Evolutionary conservation across 2,888 invertebrate species (phyloP).

Genomic region (Plagodis pulveraria): DNA sequence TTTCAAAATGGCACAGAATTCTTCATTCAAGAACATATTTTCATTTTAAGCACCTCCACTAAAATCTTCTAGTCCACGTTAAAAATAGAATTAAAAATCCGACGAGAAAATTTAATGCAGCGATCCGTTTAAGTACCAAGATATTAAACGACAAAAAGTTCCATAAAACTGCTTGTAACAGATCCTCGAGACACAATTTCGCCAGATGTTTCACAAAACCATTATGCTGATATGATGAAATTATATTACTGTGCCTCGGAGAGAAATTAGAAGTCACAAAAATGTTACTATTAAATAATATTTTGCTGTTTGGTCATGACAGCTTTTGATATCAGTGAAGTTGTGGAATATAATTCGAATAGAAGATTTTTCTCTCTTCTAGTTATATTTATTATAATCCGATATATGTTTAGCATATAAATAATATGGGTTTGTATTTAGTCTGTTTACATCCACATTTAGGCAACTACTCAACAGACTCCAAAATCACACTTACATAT

Average conservation of each 20-base stretch:
- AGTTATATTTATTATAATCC: no score
- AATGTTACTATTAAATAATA: not conserved
- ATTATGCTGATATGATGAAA: constrained; percentile 30
- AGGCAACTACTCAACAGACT: no score
- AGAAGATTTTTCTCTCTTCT: no score
- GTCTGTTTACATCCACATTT: no score
- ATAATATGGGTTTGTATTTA: no score
- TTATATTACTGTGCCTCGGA: constrained; percentile 19
- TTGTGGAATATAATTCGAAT: no score
- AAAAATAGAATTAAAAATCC: constrained; percentile 25
- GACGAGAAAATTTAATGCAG: constrained; percentile 29
- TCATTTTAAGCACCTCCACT: no score
- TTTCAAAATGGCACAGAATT: not conserved
- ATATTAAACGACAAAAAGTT: constrained; percentile 42
- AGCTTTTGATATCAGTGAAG: no score
- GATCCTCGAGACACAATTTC: constrained; percentile 32
- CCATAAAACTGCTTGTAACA: constrained; percentile 32
- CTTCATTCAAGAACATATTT: constrained; percentile 5
- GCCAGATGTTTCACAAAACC: constrained; percentile 31
- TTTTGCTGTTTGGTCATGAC: no score
- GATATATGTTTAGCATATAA: no score
- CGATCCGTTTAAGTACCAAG: constrained; percentile 36
- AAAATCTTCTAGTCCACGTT: constrained; percentile 2
- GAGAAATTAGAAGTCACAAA: constrained; percentile 8
- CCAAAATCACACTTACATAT: no score